Evolutionary conservation across 2,113 vertebrate species (phyloP).

Genomic region (Gavialis gangeticus): DNA sequence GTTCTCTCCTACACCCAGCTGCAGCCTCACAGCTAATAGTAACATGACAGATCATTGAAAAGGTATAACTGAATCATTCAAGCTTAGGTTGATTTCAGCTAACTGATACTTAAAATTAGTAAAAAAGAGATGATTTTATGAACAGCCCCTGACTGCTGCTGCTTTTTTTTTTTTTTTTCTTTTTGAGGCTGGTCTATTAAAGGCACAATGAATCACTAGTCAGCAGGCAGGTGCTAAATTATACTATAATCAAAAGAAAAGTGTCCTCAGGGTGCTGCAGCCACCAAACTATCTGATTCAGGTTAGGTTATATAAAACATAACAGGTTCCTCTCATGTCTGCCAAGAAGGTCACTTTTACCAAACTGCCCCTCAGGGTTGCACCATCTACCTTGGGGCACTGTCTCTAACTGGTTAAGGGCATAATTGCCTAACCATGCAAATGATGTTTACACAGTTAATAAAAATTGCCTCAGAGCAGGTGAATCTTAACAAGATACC

Average conservation of each 20-base stretch:
- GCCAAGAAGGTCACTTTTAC: neutral
- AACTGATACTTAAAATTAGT: neutral
- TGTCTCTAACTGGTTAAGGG: neutral
- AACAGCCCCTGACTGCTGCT: too few relatives aligned
- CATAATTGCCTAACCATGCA: neutral
- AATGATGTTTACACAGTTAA: neutral
- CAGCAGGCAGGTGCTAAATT: neutral
- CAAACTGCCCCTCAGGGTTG: neutral
- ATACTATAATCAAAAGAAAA: neutral
- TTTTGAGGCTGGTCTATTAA: too few relatives aligned
- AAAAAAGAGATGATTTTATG: neutral
- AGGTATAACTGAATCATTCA: neutral
- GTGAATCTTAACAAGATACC: neutral
- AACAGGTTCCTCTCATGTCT: neutral
- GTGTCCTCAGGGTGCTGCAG: fast-evolving
- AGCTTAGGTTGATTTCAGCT: neutral
- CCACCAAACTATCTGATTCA: neutral
- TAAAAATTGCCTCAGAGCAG: neutral
- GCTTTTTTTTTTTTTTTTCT: too few relatives aligned
- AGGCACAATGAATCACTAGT: neutral
- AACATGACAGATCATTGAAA: neutral
- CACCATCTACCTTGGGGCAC: neutral
- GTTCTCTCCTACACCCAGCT: too few relatives aligned
- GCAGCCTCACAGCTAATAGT: neutral
- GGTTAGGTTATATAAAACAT: neutral